Evolutionary conservation across 2,797 vertebrate genomes (phyloP).

Genomic region (Acropternis orthonyx): DNA sequence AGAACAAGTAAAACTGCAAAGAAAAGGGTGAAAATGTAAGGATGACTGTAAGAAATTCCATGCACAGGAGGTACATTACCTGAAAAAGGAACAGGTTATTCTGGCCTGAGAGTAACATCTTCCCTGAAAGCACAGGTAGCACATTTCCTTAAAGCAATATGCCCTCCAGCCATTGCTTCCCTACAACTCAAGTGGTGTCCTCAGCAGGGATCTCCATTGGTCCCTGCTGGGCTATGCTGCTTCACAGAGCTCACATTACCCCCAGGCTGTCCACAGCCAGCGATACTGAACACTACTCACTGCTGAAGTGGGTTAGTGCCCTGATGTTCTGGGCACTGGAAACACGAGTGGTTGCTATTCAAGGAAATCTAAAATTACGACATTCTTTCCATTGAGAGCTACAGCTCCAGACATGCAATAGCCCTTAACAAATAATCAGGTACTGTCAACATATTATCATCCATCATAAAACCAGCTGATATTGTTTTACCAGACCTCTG

Average conservation of each 20-base stretch:
- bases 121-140: background rate
- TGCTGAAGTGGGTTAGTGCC: background rate
- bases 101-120: background rate
- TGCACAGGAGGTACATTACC: background rate
- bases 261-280: background rate
- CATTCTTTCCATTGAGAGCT: slow-evolving; percentile 11
- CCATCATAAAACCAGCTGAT: background rate
- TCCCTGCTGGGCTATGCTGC: background rate
- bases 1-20: background rate
- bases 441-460: background rate
- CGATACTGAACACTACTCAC: background rate
- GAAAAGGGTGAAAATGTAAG: background rate
- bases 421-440: background rate
- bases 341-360: background rate
- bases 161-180: background rate
- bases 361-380: slow-evolving; percentile 4
- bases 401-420: background rate
- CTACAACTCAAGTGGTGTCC: background rate
- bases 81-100: background rate
- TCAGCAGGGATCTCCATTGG: background rate
- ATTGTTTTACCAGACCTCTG: background rate
- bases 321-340: background rate
- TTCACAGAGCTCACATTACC: too few species aligned
- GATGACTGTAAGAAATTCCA: background rate
- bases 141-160: background rate